Evolutionary conservation across 2,888 invertebrate genomes (phyloP).

Genomic region (Hedya salicella): DNA sequence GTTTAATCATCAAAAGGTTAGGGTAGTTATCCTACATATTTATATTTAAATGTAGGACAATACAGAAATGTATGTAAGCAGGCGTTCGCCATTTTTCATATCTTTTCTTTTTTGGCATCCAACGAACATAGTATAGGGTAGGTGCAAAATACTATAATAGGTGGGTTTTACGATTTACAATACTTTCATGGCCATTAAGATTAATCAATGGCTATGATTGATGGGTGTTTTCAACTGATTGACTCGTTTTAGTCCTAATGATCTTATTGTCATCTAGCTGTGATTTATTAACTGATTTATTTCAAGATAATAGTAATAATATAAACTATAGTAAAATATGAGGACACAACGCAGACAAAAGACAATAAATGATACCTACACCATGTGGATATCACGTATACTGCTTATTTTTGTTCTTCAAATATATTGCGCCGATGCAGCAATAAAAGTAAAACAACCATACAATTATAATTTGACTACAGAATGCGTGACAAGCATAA

Average conservation of each 20-base stretch:
- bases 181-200: slow-evolving; percentile 1
- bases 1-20: too few relatives aligned
- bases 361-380: neutral
- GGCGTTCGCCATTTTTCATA: too few relatives aligned
- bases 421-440: neutral
- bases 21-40: too few relatives aligned
- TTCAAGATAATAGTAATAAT: slow-evolving; percentile 7
- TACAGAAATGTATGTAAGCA: too few relatives aligned
- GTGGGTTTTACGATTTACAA: neutral
- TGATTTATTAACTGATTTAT: slow-evolving; percentile 31
- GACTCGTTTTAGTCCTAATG: slow-evolving; percentile 12
- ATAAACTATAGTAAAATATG: neutral
- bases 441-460: neutral
- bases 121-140: too few relatives aligned
- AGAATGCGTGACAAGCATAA: slow-evolving; percentile 19
- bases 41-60: too few relatives aligned
- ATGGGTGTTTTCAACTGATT: slow-evolving; percentile 4
- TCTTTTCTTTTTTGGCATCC: too few relatives aligned
- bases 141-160: neutral
- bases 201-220: slow-evolving; percentile 1
- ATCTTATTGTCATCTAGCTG: slow-evolving; percentile 1
- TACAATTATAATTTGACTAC: neutral
- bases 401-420: neutral
- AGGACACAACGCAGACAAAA: neutral
- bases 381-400: slow-evolving; percentile 12